A percentile compares a stretch with the other conserved stretches of the same genome.
Evolutionary conservation across 2,113 vertebrate genomes (phyloP).

Genomic region (Scomber scombrus): DNA sequence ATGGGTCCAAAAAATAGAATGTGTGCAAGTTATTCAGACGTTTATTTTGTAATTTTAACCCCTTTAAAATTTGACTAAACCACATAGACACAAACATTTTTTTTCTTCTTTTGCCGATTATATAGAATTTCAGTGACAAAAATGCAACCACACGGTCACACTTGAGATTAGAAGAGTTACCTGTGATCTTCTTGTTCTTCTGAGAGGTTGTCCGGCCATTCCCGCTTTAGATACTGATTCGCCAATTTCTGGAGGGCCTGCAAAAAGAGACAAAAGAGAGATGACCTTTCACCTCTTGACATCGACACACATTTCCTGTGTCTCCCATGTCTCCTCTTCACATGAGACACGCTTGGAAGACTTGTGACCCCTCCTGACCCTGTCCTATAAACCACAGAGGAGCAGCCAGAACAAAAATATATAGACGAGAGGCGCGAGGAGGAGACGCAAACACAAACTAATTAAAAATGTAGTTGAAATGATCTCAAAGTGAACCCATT

Average conservation of each 20-base stretch:
- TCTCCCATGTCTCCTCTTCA: constrained; percentile 51
- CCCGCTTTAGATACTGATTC: constrained; percentile 95
- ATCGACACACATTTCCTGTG: constrained; percentile 31
- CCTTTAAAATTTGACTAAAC: too few relatives aligned
- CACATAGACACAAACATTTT: too few relatives aligned
- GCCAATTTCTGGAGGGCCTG: constrained; percentile 96
- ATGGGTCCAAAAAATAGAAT: too few relatives aligned
- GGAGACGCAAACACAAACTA: too few relatives aligned
- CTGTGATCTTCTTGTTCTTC: constrained; percentile 91
- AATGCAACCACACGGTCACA: background rate
- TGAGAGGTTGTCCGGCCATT: constrained; percentile 90
- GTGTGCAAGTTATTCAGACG: too few relatives aligned
- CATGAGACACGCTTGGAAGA: constrained; percentile 6
- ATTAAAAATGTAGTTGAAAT: too few relatives aligned
- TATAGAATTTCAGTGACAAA: too few relatives aligned
- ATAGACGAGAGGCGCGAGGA: background rate
- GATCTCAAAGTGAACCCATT: constrained; percentile 23
- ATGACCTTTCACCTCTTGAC: constrained; percentile 53
- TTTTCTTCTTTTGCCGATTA: too few relatives aligned
- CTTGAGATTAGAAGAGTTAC: constrained; percentile 69
- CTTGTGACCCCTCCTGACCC: constrained; percentile 33
- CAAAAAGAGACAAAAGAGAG: constrained; percentile 31
- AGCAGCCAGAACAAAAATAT: background rate
- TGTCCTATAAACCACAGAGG: constrained; percentile 42
- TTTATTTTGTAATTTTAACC: too few relatives aligned